Evolutionary conservation across 2,888 invertebrate genomes (phyloP).

Genomic region (Julus scanicus): DNA sequence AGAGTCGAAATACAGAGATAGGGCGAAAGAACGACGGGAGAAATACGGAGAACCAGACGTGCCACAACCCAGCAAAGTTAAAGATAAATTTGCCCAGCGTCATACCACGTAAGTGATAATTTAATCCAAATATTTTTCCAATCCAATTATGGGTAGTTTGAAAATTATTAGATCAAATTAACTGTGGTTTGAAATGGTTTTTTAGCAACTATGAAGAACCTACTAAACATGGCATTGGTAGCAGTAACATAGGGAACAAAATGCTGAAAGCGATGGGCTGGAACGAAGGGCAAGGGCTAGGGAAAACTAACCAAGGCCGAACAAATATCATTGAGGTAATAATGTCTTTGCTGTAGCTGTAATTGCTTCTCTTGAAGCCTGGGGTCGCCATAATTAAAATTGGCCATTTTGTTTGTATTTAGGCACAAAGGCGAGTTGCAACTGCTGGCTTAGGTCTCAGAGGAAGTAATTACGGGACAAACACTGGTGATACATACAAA

Average conservation of each 20-base stretch:
- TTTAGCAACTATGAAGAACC: conserved; percentile 68
- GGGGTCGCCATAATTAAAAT: no score
- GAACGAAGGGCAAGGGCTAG: conserved; percentile 96
- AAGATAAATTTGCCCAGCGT: conserved; percentile 63
- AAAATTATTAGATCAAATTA: conserved; percentile 16
- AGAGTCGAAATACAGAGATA: conserved; percentile 79
- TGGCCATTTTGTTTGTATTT: conserved; percentile 60
- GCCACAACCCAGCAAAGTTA: conserved; percentile 70
- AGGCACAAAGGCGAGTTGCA: conserved; percentile 75
- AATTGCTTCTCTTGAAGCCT: no score
- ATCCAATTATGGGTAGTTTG: not conserved
- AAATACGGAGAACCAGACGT: conserved; percentile 92
- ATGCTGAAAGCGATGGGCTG: conserved; percentile 99
- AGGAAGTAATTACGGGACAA: conserved; percentile 79
- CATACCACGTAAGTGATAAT: conserved; percentile 57
- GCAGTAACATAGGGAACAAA: conserved; percentile 93
- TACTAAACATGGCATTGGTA: conserved; percentile 77
- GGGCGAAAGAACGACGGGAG: conserved; percentile 93
- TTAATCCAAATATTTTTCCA: no score
- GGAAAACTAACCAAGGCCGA: conserved; percentile 91
- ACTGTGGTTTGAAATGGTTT: no score
- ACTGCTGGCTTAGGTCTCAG: conserved; percentile 90
- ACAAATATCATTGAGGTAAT: conserved; percentile 89
- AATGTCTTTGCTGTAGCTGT: not conserved
- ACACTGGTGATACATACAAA: conserved; percentile 87